Conservation (phyloP, 35 echinoderm and acorn worm genomes). For the Holothuria glaberrima region DNA sequence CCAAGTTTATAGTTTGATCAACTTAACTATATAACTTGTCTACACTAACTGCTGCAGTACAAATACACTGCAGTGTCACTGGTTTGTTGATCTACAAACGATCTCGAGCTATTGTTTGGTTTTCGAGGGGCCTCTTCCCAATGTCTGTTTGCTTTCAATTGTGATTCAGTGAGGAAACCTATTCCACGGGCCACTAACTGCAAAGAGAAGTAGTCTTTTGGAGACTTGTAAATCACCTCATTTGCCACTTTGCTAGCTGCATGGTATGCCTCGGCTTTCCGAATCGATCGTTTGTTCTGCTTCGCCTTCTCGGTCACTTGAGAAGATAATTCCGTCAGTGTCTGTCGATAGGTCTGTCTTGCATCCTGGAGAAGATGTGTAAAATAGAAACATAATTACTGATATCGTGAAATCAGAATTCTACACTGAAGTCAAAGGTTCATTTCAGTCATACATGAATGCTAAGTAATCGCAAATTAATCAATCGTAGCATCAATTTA, state of each 20-base stretch:
- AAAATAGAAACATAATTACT: no score
- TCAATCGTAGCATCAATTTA: no score
- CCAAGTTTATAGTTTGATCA: no score
- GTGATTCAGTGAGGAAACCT: not conserved
- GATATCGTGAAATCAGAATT: no score
- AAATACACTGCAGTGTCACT: no score
- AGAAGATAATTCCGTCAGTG: conserved; percentile 45
- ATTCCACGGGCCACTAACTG: not conserved
- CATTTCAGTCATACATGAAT: no score
- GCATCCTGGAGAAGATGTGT: conserved; percentile 13
- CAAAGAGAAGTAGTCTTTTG: not conserved
- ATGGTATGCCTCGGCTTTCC: conserved; percentile 62
- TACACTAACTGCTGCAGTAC: no score
- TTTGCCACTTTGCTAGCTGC: conserved; percentile 43
- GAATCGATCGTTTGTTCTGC: conserved; percentile 46
- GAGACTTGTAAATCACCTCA: conserved; percentile 28
- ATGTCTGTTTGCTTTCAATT: not conserved
- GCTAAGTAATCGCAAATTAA: no score
- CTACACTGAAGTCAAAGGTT: no score
- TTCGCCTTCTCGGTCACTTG: conserved; percentile 47
- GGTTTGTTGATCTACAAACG: no score
- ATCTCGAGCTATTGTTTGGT: not conserved
- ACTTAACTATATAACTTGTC: no score
- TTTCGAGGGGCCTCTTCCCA: not conserved
- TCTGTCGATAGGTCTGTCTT: conserved; percentile 50